These are phyloP conservation scores for Coelinius sp. DNA, from an alignment of 2,888 invertebrate species.

Conservation along the genomic window DNA sequence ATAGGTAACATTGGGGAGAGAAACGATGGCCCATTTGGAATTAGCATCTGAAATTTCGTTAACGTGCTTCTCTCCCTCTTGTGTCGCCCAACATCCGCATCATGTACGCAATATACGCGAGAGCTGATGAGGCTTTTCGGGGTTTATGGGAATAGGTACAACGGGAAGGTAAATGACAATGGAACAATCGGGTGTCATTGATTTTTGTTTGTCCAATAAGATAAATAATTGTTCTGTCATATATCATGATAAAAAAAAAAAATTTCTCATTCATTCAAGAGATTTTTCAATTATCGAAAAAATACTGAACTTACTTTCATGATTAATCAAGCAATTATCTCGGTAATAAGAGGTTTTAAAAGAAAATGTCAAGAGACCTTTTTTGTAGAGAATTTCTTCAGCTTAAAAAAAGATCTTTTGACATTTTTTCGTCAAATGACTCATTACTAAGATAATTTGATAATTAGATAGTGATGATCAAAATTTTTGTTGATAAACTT, in stretches of 20 bases:
- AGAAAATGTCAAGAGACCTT: no score
- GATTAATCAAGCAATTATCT: no score
- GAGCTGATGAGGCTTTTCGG: not conserved
- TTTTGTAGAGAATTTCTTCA: no score
- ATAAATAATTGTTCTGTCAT: not conserved
- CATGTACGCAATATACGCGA: not conserved
- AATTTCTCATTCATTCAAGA: not conserved
- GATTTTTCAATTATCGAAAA: not conserved
- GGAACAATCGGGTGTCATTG: not conserved
- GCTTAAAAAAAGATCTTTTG: no score
- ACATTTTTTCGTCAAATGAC: no score
- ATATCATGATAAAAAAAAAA: not conserved
- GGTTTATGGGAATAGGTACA: not conserved
- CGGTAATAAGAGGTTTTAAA: no score
- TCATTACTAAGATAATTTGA: no score
- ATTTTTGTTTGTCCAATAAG: conserved; percentile 6
- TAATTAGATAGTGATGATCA: no score
- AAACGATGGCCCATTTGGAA: conserved; percentile 18
- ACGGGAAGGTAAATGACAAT: not conserved
- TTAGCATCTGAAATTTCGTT: conserved; percentile 24
- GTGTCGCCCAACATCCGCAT: conserved; percentile 15
- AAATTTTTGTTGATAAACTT: no score
- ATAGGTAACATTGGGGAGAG: not conserved
- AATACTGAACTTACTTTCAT: no score
- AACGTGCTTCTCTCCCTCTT: not conserved